Percentiles rank a stretch among this genome's conserved stretches.
These are phyloP conservation scores for Pogona vitticeps DNA, from an alignment of 2,113 vertebrate species.

Conservation along the genomic window DNA sequence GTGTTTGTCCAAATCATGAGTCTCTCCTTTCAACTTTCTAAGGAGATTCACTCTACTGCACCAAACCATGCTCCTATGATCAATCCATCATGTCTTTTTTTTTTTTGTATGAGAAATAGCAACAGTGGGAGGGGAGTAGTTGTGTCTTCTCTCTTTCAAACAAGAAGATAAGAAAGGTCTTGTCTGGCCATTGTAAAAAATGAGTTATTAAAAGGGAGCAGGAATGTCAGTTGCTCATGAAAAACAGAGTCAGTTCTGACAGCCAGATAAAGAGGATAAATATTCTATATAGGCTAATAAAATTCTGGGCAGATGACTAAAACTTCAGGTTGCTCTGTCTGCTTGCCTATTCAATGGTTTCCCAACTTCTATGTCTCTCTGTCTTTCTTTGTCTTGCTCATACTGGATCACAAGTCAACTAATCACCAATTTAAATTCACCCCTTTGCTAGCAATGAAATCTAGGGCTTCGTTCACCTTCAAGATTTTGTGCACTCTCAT, in stretches of 20 bases:
- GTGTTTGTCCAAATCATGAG: no score
- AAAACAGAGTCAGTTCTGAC: not conserved
- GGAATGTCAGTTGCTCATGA: not conserved
- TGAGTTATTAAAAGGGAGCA: not conserved
- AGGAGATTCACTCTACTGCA: constrained; percentile 45
- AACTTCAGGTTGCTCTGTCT: not conserved
- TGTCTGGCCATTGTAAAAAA: constrained; percentile 40
- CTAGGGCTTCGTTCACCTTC: no score
- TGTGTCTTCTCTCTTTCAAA: constrained; percentile 44
- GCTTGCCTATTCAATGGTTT: not conserved
- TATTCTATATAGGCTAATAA: not conserved
- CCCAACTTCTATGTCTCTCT: not conserved
- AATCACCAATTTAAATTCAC: no score
- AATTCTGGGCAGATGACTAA: not conserved
- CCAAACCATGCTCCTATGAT: constrained; percentile 56
- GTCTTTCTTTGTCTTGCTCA: no score
- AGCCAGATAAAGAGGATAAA: not conserved
- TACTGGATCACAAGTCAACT: no score
- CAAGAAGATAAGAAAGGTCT: constrained; percentile 46
- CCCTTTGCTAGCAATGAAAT: no score
- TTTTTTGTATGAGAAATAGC: constrained; percentile 48
- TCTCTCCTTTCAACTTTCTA: constrained; percentile 47
- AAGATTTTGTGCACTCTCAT: not conserved
- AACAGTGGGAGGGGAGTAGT: constrained; percentile 23
- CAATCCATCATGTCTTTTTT: constrained; percentile 60